Percentiles rank a stretch among this genome's conserved stretches.
phyloP scores from a whole-genome alignment of 2,888 invertebrate species.

The Metalampra italica region DNA sequence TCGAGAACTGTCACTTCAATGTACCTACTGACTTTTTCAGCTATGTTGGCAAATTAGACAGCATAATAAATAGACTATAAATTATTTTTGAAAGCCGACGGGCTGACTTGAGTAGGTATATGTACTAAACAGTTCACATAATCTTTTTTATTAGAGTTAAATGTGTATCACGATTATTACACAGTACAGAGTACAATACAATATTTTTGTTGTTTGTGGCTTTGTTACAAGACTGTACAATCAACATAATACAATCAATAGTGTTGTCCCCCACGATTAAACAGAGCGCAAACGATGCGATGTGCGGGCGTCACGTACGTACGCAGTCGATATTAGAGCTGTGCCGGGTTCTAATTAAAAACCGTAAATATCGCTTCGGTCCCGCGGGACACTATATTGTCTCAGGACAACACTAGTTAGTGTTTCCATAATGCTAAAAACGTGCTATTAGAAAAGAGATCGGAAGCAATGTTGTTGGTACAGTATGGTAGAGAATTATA shows the following conservation, averaged over 20 bases:
- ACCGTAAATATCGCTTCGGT: slow-evolving; percentile 44
- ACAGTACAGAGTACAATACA: too few species aligned
- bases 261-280: slow-evolving; percentile 17
- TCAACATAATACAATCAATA: not conserved
- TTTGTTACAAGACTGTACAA: too few species aligned
- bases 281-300: not conserved
- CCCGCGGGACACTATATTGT: slow-evolving; percentile 22
- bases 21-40: too few species aligned
- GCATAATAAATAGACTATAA: too few species aligned
- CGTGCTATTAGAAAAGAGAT: slow-evolving; percentile 3
- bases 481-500: not conserved
- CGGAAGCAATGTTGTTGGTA: not conserved
- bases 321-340: slow-evolving; percentile 24
- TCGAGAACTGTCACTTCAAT: too few species aligned
- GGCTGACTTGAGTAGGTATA: too few species aligned
- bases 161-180: too few species aligned
- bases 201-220: too few species aligned
- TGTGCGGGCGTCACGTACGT: slow-evolving; percentile 21
- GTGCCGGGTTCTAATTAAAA: slow-evolving; percentile 47
- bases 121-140: too few species aligned
- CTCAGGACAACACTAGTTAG: slow-evolving; percentile 22
- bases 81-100: too few species aligned
- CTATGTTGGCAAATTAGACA: too few species aligned
- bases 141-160: too few species aligned
- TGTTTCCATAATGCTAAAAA: slow-evolving; percentile 1